A percentile compares a stretch with the other conserved stretches of the same genome.
phyloP scores from a whole-genome alignment of 64 coral and sea anemone species.

The Porites lutea region DNA sequence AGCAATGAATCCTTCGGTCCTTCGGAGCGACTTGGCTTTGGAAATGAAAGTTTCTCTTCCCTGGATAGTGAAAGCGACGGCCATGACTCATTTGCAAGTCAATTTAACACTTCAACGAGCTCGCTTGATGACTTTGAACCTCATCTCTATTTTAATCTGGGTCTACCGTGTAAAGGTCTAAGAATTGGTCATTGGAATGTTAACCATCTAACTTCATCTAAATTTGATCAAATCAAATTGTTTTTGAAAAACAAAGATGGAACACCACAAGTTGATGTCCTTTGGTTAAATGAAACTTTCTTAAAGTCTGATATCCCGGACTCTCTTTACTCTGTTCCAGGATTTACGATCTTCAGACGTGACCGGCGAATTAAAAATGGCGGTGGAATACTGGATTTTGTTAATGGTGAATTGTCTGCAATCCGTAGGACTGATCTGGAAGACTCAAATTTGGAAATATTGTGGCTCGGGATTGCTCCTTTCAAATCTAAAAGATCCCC shows the following conservation, averaged over 20 bases:
- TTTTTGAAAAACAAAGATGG: slow-evolving; percentile 17
- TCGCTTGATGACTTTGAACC: slow-evolving; percentile 23
- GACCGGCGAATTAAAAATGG: background rate
- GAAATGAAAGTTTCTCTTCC: slow-evolving; percentile 43
- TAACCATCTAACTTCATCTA: slow-evolving; percentile 13
- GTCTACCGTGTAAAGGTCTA: slow-evolving; percentile 44
- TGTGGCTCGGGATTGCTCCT: background rate
- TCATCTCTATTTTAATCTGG: slow-evolving; percentile 43
- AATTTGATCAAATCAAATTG: slow-evolving; percentile 38
- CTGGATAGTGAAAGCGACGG: slow-evolving; percentile 53
- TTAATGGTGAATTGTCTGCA: background rate
- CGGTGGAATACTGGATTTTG: background rate
- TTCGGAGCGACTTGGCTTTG: slow-evolving; percentile 25
- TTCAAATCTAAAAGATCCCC: slow-evolving; percentile 2
- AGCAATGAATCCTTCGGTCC: slow-evolving; percentile 4
- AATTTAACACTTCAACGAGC: slow-evolving; percentile 23
- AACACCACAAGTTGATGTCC: slow-evolving; percentile 41
- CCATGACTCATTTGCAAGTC: slow-evolving; percentile 6
- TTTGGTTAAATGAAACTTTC: slow-evolving; percentile 30
- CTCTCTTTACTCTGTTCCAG: background rate
- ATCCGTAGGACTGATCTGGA: slow-evolving; percentile 7
- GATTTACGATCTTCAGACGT: background rate
- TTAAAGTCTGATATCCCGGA: background rate
- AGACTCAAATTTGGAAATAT: background rate
- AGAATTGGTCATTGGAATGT: slow-evolving; percentile 61